Conservation (phyloP, 2,888 invertebrate genomes). For the Monochamus alternatus region DNA sequence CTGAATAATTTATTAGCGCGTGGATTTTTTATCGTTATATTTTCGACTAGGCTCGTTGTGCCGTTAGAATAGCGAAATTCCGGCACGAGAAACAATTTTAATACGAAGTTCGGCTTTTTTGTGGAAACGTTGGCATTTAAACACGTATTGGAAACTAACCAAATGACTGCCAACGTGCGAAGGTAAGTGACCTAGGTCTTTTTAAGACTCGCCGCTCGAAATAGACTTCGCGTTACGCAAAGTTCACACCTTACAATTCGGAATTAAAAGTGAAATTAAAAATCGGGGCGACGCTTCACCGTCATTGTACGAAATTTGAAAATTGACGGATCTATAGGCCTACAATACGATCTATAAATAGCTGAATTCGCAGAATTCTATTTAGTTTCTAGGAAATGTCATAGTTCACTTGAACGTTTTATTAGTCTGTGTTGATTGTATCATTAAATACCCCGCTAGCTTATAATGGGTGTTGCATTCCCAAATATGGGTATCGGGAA, state of each 20-base stretch:
- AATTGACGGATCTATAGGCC: no score
- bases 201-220: constrained; percentile 18
- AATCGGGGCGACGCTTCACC: constrained; percentile 7
- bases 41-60: neutral
- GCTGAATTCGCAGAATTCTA: no score
- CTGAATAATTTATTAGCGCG: no score
- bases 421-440: no score
- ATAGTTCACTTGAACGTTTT: no score
- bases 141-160: constrained; percentile 46
- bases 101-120: constrained; percentile 31
- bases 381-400: no score
- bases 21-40: neutral
- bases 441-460: no score
- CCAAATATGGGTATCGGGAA: no score
- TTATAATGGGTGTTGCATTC: no score
- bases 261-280: constrained; percentile 34
- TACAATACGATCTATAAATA: no score
- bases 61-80: neutral
- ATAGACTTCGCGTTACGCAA: constrained; percentile 36
- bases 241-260: constrained; percentile 31
- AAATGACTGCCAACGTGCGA: constrained; percentile 43
- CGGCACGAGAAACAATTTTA: constrained; percentile 25
- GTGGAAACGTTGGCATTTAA: constrained; percentile 35
- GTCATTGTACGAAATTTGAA: no score
- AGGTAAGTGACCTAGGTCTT: constrained; percentile 49